Base-by-base conservation (phyloP, 2,888 invertebrate genomes). In the Aleiodes testaceus region DNA sequence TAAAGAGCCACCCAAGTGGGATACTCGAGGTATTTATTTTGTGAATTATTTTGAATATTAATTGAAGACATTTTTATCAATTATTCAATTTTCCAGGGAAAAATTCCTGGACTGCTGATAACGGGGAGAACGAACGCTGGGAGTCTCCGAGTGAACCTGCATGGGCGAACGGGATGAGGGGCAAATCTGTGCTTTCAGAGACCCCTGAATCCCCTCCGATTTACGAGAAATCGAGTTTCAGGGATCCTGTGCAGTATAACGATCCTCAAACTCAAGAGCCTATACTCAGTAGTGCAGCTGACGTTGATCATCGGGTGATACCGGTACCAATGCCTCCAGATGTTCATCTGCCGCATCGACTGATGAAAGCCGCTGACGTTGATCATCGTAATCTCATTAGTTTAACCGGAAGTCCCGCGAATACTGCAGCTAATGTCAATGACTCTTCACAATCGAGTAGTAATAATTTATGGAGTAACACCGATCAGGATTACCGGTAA, bases 311-410 rank as follows among this genome's bases (percentile, higher is more conserved):
- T 66, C 84, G 86, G 72, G 82, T 86, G 42, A 80, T 85, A 73
- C 82, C 86, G 59, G 79, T 85, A 66, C 86, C 87, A 49, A 80
- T 87, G 78, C 76, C 82, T 2, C 70, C 79, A 22, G 87, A 86
- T 14, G 84, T 79, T 67, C 84, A 83, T 70, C 73, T 86, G 16
- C 79, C 85, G 2, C 86, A 87, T 78, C 84, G 86, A 14, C 75
- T 87, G 26, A 83, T 85, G 67, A 87, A 87, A 80, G 82, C 81
- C 9, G 85, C 83, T 85, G 95, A 95, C 84, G 93, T 95, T 63
- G 95, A 95, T 86, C 95, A 95, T 82, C 90, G 95, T 77, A 96
- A 96, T 88, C 88, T 96, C 73, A 96, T 96, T 82, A 93, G 95
- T 72, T 87, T 96, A 65, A 95, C 95, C 11, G 94, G 95, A 45